Conservation (phyloP, 2,113 vertebrate genomes). For the Callaeas wilsoni region DNA sequence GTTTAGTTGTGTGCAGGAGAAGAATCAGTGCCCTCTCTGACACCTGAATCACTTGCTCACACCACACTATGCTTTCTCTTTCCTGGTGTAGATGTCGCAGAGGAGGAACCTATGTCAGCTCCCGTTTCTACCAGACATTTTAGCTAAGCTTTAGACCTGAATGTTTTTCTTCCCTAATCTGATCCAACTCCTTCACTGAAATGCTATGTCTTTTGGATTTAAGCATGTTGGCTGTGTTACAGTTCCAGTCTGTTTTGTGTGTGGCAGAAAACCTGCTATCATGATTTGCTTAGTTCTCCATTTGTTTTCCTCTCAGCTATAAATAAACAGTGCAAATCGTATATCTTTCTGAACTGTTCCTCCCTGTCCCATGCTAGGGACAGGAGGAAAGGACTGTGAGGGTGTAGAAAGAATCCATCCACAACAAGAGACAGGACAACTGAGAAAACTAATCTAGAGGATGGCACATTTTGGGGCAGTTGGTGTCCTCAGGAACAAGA, state of each 20-base stretch:
- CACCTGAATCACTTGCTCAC: background rate
- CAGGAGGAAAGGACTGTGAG: background rate
- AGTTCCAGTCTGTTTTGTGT: background rate
- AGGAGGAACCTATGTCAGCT: background rate
- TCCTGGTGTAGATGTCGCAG: background rate
- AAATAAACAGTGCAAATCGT: background rate
- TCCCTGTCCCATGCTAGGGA: background rate
- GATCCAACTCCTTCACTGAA: background rate
- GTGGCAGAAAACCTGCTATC: background rate
- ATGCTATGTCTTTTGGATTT: background rate
- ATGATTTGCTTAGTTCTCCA: background rate
- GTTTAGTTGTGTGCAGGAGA: background rate
- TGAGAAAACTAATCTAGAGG: background rate
- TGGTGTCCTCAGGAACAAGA: conserved; percentile 7
- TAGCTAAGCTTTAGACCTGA: background rate
- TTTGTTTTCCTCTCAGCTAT: background rate
- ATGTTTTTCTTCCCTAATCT: background rate
- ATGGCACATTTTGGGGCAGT: background rate
- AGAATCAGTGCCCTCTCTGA: background rate
- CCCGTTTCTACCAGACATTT: background rate
- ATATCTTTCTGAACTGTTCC: background rate
- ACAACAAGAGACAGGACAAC: background rate
- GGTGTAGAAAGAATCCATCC: background rate
- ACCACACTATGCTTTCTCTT: fast-evolving
- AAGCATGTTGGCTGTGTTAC: background rate